A percentile compares a stretch with the other conserved stretches of the same genome.
phyloP scores from a whole-genome alignment of 2,797 vertebrate species.

The Gorsachius magnificus region DNA sequence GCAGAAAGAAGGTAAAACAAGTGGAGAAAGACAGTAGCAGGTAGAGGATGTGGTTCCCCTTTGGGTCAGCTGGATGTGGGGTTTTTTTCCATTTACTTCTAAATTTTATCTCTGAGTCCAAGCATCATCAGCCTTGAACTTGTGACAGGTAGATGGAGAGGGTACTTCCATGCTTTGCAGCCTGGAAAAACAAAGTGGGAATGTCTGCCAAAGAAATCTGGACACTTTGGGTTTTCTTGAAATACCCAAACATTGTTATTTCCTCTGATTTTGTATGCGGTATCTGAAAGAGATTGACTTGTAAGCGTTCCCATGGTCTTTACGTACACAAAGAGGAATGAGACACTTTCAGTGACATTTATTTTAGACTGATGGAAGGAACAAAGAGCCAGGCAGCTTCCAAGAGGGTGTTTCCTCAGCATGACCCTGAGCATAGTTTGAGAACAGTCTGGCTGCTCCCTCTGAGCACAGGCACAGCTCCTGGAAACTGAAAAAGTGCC shows the following conservation, averaged over 20 bases:
- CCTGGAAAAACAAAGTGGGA: conserved; percentile 23
- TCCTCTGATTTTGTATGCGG: neutral
- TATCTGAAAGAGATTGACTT: conserved; percentile 26
- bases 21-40: neutral
- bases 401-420: conserved; percentile 12
- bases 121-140: neutral
- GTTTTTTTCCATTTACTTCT: neutral
- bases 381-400: conserved; percentile 24
- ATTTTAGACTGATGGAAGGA: conserved; percentile 10
- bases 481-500: neutral
- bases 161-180: conserved; percentile 5
- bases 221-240: conserved; percentile 16
- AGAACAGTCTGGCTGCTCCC: neutral
- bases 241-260: conserved; percentile 31
- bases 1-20: neutral
- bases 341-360: conserved; percentile 18
- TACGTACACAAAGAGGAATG: neutral
- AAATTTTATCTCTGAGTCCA: neutral
- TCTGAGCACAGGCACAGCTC: neutral
- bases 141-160: neutral
- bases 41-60: neutral
- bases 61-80: neutral
- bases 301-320: neutral
- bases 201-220: conserved; percentile 44
- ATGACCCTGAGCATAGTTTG: neutral